Evolutionary conservation across 2,888 invertebrate species (phyloP), one percentile per base, ranked within the genome.

Genomic region (Diabrotica balteata): DNA sequence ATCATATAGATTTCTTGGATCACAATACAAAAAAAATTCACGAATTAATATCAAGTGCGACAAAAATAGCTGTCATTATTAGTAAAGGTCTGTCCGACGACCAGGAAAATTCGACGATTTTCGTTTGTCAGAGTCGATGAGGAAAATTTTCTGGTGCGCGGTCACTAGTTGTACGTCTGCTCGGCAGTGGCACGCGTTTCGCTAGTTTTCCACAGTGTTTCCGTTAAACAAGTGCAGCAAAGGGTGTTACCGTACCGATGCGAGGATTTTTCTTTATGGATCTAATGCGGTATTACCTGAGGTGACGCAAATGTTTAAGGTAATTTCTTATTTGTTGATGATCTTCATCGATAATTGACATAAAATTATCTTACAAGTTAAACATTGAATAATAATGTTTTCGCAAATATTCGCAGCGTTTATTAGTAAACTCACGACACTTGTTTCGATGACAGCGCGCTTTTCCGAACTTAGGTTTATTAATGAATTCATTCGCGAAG

Each of bases 261-360:
- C 71, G 69, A 62, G 66, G 66, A 66, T 69, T 69, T 74, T 66
- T 66, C 73, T 76, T 68, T 73, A 72, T 75, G 76, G 75, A 76
- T 72, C 72, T 74, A 77, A 77, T 78, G 77, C 75, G 73, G 75
- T 67, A 70, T 67, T 66, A 67, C 63, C 64, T 57, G 32, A 77
- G 77, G 77, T 78, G 77, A 78, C 76, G 74, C 74, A 75, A 73
- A 74, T 63, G 72, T 69, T 62, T 57, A 77, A 76, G 76, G 77
- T 77, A 72, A 73, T 53, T 57, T 6, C 46, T 46, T 46, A 8
- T 46, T 46, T 2, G 46, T 8, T 47, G 32, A 32, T 32, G 32
- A 32, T 32, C 32, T 32, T 32, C 32, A 32, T 32, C 32, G 4
- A 10, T 9, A 43, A 43, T 43, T 54, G 6, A 11, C 2, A 42